Base-by-base conservation (phyloP, 2,113 vertebrate genomes). In the Aix galericulata region DNA sequence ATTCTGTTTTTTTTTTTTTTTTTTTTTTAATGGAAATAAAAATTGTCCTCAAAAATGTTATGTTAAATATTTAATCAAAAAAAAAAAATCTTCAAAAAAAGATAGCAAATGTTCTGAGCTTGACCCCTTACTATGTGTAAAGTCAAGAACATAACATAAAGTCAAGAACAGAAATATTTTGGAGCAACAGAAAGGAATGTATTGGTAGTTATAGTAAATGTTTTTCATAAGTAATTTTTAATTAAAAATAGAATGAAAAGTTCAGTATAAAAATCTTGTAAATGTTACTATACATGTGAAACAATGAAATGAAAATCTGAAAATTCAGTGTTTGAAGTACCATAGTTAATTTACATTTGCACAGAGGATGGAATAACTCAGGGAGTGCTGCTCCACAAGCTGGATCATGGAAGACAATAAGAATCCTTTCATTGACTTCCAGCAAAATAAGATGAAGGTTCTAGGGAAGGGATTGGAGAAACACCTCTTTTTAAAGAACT, bases 361-460 rank as follows among this genome's bases (percentile, higher is more conserved):
- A 32, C 4, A 59, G 44, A 48, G 16, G 8, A 48, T 21, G 25
- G 27, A 62, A 31, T 77, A 20, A 27, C 18, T 85, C 52, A 42
- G 36, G 46, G 38, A 87, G 23, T 8, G 8, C 22, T 72, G 13
- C 21, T 77, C 60, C 32, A 75, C 31, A 52, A 64, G 42, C 36
- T 83, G 13, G 48, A 60, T 64, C 53, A 46, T 0, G 1, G 34
- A 48, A 75, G 56, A 13, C 31, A 44, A 5, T 20, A 86, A 75
- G 42, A 75, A 78, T 15, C 17, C 2, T 63, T 58, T 59, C 63
- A 31, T 36, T 86, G 63, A 44, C 17, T 53, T 73, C 0, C 0
- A 81, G 29, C 46, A 22, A 29, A 1, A 0, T 10, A 55, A 85
- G 8, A 73, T 82, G 38, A 80, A 76, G 18, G 8, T 62, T 27